A percentile compares a stretch with the other conserved stretches of the same genome.
These are phyloP conservation scores for Phrynocephalus vlangalii DNA, from an alignment of 2,797 vertebrate genomes.

Conservation along the genomic window DNA sequence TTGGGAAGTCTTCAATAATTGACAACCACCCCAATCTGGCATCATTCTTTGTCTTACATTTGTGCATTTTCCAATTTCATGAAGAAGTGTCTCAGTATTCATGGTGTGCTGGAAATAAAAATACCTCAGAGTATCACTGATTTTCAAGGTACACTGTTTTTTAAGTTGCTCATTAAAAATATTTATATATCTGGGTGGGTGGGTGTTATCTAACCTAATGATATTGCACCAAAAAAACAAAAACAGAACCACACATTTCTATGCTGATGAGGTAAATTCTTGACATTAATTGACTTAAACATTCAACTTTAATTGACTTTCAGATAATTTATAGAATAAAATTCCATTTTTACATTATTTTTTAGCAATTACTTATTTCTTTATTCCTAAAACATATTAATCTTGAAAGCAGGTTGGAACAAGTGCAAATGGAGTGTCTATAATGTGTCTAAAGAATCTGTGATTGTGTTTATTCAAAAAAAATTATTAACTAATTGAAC, in stretches of 20 bases:
- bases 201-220: slow-evolving; percentile 15
- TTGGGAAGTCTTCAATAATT: no score
- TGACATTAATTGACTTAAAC: slow-evolving; percentile 32
- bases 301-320: slow-evolving; percentile 25
- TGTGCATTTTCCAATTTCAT: no score
- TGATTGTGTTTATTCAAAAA: not conserved
- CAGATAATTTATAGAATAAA: slow-evolving; percentile 16
- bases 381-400: slow-evolving; percentile 23
- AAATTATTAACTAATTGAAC: not conserved
- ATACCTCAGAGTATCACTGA: no score
- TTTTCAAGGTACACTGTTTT: not conserved
- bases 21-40: no score
- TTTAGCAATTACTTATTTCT: slow-evolving; percentile 8
- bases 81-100: no score
- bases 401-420: not conserved
- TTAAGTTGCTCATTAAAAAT: not conserved
- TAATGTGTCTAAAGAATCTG: not conserved
- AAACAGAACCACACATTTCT: slow-evolving; percentile 17
- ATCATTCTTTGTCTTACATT: no score
- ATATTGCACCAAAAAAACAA: slow-evolving; percentile 18
- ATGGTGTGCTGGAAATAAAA: no score
- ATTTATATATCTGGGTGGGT: not conserved
- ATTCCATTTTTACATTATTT: not conserved
- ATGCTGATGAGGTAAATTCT: slow-evolving; percentile 15
- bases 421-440: not conserved